Evolutionary conservation across 2,113 vertebrate species (phyloP).

Genomic region (Sarotherodon lohbergeri): DNA sequence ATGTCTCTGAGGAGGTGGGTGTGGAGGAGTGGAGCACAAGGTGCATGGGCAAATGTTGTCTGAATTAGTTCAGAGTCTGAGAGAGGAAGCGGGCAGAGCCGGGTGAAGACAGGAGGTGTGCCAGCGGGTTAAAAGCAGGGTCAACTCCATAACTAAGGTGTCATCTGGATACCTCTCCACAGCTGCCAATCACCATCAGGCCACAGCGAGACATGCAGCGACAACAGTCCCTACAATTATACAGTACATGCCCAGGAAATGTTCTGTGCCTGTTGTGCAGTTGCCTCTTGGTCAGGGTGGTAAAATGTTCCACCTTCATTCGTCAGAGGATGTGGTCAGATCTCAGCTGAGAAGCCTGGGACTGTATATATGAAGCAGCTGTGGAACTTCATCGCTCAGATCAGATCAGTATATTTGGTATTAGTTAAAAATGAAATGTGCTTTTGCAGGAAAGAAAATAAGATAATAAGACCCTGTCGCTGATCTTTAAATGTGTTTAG

Average conservation of each 20-base stretch:
- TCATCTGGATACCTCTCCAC: slow-evolving; percentile 30
- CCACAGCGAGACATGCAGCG: not conserved
- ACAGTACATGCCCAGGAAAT: slow-evolving; percentile 33
- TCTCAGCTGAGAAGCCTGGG: not conserved
- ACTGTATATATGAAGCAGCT: not conserved
- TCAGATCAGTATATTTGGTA: not conserved
- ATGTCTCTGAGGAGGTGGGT: slow-evolving; percentile 7
- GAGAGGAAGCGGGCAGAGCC: not conserved
- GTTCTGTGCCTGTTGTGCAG: slow-evolving; percentile 21
- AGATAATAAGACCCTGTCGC: not conserved
- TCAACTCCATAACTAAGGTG: slow-evolving; percentile 29
- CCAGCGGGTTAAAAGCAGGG: slow-evolving; percentile 47
- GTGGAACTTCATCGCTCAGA: not conserved
- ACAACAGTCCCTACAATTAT: not conserved
- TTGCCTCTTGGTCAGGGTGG: slow-evolving; percentile 38
- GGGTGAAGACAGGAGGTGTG: slow-evolving; percentile 27
- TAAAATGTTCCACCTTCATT: slow-evolving; percentile 46
- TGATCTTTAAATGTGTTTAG: slow-evolving; percentile 27
- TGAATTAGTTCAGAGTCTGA: not conserved
- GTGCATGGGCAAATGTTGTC: slow-evolving; percentile 28
- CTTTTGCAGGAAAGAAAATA: not conserved
- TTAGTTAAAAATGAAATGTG: slow-evolving; percentile 1
- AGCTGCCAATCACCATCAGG: slow-evolving; percentile 35
- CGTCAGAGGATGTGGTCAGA: slow-evolving; percentile 55
- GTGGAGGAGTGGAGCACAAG: not conserved